Conservation (phyloP, 2,888 invertebrate species). For the Drosophila mimica region DNA sequence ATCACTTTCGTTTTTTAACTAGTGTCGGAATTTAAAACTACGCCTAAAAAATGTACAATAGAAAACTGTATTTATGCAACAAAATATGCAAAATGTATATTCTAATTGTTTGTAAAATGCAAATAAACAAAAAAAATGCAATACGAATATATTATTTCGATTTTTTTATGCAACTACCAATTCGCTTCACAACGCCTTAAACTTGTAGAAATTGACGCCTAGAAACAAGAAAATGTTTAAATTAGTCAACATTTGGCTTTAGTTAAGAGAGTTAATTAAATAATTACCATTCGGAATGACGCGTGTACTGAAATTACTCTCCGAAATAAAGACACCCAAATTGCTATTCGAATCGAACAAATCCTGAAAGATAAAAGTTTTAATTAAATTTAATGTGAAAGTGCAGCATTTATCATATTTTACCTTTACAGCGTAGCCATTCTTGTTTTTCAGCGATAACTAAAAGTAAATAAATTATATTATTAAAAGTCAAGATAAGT, state of each 20-base stretch:
- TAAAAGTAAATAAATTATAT: constrained; percentile 28
- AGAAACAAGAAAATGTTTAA: constrained; percentile 10
- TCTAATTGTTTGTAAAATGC: constrained; percentile 45
- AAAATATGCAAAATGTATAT: constrained; percentile 34
- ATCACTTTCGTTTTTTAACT: constrained; percentile 29
- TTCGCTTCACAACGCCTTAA: constrained; percentile 60
- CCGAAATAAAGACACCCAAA: constrained; percentile 27
- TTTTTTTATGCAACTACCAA: background rate
- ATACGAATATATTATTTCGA: background rate
- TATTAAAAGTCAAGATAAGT: background rate
- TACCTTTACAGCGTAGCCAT: constrained; percentile 81
- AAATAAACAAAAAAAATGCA: constrained; percentile 49
- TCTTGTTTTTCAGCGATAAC: constrained; percentile 80
- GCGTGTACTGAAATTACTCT: constrained; percentile 65
- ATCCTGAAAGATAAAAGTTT: constrained; percentile 48
- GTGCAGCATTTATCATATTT: constrained; percentile 6
- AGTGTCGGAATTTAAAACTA: constrained; percentile 50
- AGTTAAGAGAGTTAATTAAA: background rate
- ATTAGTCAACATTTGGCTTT: background rate
- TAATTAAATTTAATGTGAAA: background rate
- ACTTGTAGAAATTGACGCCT: constrained; percentile 81
- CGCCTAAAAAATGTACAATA: constrained; percentile 68
- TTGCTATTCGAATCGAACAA: constrained; percentile 51
- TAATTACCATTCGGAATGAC: constrained; percentile 76
- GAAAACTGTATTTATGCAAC: constrained; percentile 44